phyloP scores from a whole-genome alignment of 2,797 vertebrate genomes.

The Yasuhikotakia modesta region DNA sequence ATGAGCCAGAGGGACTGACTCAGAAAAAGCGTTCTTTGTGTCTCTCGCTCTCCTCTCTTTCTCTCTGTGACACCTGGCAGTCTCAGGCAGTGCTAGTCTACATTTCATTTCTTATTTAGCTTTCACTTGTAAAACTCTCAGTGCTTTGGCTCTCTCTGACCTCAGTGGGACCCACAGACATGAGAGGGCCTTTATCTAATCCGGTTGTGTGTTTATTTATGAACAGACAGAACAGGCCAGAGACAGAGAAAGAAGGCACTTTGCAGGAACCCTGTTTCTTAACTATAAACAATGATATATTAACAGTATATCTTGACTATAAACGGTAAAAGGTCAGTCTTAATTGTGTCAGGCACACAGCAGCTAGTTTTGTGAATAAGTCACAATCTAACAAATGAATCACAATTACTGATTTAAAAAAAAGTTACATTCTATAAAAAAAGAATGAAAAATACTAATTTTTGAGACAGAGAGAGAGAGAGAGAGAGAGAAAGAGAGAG shows the following conservation, averaged over 20 bases:
- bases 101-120: slow-evolving; percentile 71
- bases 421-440: too few relatives aligned
- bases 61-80: slow-evolving; percentile 72
- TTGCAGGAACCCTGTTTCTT: background rate
- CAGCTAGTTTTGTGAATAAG: background rate
- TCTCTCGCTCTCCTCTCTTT: slow-evolving; percentile 53
- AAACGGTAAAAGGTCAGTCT: background rate
- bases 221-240: slow-evolving; percentile 48
- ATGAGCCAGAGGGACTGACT: slow-evolving; percentile 59
- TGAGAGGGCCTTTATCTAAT: slow-evolving; percentile 81
- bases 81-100: slow-evolving; percentile 67
- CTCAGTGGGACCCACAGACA: slow-evolving; percentile 76
- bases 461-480: too few relatives aligned
- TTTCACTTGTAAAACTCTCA: slow-evolving; percentile 75
- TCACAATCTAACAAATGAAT: background rate
- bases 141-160: slow-evolving; percentile 76
- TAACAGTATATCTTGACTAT: too few relatives aligned
- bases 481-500: too few relatives aligned
- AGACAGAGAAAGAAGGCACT: slow-evolving; percentile 49
- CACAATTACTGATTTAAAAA: background rate
- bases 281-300: background rate
- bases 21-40: slow-evolving; percentile 63
- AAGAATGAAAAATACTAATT: too few relatives aligned
- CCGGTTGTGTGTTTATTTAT: slow-evolving; percentile 75
- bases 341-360: background rate